Percentiles rank a stretch among this genome's conserved stretches.
phyloP scores from a whole-genome alignment of 2,888 invertebrate species.

The Diploptera punctata region DNA sequence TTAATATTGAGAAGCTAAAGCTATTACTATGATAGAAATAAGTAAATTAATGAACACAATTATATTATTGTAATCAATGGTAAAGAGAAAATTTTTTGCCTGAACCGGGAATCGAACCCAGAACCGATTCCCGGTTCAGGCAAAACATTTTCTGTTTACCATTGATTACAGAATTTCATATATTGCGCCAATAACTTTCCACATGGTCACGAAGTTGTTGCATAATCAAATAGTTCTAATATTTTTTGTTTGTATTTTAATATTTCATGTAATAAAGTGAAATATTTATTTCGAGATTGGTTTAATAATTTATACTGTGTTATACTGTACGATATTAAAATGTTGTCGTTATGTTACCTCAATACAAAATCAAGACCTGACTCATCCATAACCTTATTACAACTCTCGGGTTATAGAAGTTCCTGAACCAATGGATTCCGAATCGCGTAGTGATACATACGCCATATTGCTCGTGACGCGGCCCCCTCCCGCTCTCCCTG shows the following conservation, averaged over 20 bases:
- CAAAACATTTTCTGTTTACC: not conserved
- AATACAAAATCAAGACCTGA: not conserved
- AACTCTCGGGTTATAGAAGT: not conserved
- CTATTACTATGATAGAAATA: too few species aligned
- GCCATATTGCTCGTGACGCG: constrained; percentile 80
- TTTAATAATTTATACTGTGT: not conserved
- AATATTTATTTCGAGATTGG: not conserved
- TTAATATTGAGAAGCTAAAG: too few species aligned
- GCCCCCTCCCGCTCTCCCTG: constrained; percentile 77
- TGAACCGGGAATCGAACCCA: too few species aligned
- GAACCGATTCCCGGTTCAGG: too few species aligned
- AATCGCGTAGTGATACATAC: constrained; percentile 48
- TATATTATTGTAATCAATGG: too few species aligned
- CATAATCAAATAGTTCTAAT: constrained; percentile 32
- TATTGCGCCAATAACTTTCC: constrained; percentile 19
- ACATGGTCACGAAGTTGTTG: constrained; percentile 24
- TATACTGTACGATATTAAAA: not conserved
- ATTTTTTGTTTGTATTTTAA: not conserved
- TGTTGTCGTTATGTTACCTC: not conserved
- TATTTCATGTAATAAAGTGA: not conserved
- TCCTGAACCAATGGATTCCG: not conserved
- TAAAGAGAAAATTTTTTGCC: too few species aligned
- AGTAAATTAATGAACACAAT: too few species aligned
- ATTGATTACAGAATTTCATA: constrained; percentile 11
- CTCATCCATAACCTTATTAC: not conserved